A percentile compares a stretch with the other conserved stretches of the same genome.
Conservation (phyloP, 92 coral and sea anemone genomes). For the Bergia puertoricense region DNA sequence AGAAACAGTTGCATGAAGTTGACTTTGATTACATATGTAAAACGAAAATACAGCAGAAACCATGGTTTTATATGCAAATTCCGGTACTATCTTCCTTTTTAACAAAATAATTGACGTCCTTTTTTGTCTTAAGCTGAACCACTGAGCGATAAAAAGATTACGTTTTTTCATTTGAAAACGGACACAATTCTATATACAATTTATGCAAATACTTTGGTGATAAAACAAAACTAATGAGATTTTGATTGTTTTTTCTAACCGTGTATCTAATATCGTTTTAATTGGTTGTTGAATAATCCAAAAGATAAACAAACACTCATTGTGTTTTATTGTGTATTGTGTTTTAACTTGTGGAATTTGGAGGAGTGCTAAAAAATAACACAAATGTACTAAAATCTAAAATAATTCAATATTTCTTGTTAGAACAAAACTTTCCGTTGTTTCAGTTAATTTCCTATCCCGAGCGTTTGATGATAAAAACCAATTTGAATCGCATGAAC, state of each 20-base stretch:
- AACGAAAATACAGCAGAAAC: neutral
- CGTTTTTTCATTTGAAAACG: neutral
- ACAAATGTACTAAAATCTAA: neutral
- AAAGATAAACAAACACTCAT: constrained; percentile 5
- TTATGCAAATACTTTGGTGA: constrained; percentile 23
- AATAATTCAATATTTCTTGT: too few species aligned
- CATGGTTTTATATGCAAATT: neutral
- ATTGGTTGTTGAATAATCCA: constrained; percentile 3
- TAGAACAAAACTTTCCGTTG: neutral
- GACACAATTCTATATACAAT: neutral
- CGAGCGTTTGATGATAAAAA: neutral
- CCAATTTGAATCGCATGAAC: neutral
- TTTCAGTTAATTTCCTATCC: too few species aligned
- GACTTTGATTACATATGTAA: too few species aligned
- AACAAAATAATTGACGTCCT: neutral
- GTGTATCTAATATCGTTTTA: constrained; percentile 1
- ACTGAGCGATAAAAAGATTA: neutral
- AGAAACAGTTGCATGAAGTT: too few species aligned
- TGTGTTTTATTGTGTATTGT: neutral
- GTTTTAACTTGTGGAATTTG: neutral
- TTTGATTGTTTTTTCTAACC: constrained; percentile 6
- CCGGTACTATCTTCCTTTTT: neutral
- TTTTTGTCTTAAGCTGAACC: neutral
- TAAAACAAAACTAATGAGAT: neutral
- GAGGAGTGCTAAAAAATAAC: neutral